A percentile compares a stretch with the other conserved stretches of the same genome.
Conservation (phyloP, 1,140 invertebrate species). For the Monomorium pharaonis region DNA sequence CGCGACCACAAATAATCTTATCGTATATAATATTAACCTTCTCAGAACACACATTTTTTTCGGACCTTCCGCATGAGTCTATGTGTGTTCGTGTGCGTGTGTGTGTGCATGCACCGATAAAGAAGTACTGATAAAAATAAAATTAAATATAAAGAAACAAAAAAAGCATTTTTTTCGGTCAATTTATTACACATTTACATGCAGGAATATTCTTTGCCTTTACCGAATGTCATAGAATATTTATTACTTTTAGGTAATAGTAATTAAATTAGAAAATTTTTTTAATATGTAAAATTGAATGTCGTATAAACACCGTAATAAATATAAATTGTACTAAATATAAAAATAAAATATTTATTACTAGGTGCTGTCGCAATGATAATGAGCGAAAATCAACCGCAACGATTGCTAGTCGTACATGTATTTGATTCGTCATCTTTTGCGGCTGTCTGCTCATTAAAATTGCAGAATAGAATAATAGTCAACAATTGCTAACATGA, state of each 20-base stretch:
- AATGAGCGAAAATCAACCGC: neutral
- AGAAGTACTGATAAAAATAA: neutral
- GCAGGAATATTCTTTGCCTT: neutral
- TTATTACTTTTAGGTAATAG: neutral
- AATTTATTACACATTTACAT: neutral
- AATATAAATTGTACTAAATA: neutral
- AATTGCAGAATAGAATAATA: slow-evolving; percentile 25
- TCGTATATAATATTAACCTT: no score
- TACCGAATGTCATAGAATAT: neutral
- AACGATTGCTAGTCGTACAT: neutral
- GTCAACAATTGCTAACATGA: slow-evolving; percentile 12
- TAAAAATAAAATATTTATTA: slow-evolving; percentile 7
- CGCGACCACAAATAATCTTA: no score
- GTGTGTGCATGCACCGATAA: no score
- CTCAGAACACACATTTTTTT: no score
- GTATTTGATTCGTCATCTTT: slow-evolving; percentile 14
- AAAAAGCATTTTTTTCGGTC: neutral
- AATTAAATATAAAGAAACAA: neutral
- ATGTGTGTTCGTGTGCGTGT: no score
- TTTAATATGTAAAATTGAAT: neutral
- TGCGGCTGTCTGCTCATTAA: slow-evolving; percentile 1
- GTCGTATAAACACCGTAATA: neutral
- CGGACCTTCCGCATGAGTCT: no score
- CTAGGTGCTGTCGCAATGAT: neutral
- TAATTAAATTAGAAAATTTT: neutral